These are phyloP conservation scores for Microplitis deprimator DNA, from an alignment of 2,888 invertebrate genomes.

Conservation along the genomic window DNA sequence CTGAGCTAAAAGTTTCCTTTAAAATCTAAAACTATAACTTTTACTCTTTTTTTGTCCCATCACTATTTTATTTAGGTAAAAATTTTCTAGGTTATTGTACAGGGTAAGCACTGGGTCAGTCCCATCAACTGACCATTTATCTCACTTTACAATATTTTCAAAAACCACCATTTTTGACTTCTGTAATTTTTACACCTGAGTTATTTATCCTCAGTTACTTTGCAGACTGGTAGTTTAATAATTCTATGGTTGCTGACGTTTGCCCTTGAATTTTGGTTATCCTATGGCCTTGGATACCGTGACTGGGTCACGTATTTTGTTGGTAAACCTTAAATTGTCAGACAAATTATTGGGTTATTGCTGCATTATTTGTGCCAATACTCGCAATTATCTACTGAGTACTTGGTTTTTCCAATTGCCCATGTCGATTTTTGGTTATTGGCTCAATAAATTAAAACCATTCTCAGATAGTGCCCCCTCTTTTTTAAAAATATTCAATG, in stretches of 20 bases:
- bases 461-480: too few relatives aligned
- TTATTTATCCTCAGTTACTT: slow-evolving; percentile 39
- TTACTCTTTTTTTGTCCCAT: neutral
- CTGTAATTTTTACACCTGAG: slow-evolving; percentile 11
- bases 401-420: neutral
- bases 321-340: slow-evolving; percentile 19
- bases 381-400: neutral
- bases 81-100: slow-evolving; percentile 6
- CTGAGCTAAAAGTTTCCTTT: slow-evolving; percentile 24
- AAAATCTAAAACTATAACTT: neutral
- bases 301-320: slow-evolving; percentile 45
- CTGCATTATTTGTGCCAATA: slow-evolving; percentile 5
- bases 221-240: slow-evolving; percentile 36
- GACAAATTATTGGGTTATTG: slow-evolving; percentile 34
- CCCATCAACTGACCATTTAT: slow-evolving; percentile 5
- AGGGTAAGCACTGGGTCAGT: neutral
- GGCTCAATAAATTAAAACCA: too few relatives aligned
- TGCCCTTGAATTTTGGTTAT: neutral
- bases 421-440: too few relatives aligned
- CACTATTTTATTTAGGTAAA: slow-evolving; percentile 33
- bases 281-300: slow-evolving; percentile 39
- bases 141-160: slow-evolving; percentile 22
- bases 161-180: slow-evolving; percentile 26
- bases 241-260: slow-evolving; percentile 22
- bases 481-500: too few relatives aligned